Percentiles rank a stretch among this genome's conserved stretches.
These are phyloP conservation scores for Gracilinanus agilis DNA, from an alignment of 2,113 vertebrate species.

Conservation along the genomic window DNA sequence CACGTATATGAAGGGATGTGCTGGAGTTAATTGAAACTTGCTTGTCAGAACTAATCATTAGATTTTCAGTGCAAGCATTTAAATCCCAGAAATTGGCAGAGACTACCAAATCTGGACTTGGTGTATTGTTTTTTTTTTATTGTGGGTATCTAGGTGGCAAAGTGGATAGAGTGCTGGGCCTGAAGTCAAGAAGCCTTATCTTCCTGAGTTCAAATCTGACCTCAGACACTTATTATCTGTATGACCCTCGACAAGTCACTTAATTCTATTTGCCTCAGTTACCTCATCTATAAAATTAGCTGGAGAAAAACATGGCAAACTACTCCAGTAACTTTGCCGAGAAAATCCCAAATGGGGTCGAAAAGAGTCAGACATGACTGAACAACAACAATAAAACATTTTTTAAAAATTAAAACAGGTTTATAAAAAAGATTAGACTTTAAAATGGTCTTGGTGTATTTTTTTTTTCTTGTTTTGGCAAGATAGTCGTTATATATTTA, in stretches of 20 bases:
- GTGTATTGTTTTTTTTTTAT: not conserved
- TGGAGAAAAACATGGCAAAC: too few species aligned
- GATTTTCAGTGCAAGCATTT: not conserved
- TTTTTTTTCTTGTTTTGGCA: not conserved
- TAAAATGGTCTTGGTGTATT: not conserved
- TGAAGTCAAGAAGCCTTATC: too few species aligned
- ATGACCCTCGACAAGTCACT: too few species aligned
- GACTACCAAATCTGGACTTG: not conserved
- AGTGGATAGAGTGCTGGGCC: too few species aligned
- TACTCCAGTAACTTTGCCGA: too few species aligned
- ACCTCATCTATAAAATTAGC: too few species aligned
- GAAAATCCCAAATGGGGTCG: too few species aligned
- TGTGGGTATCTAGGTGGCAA: not conserved
- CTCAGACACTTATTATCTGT: too few species aligned
- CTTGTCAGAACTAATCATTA: not conserved
- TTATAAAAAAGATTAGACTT: not conserved
- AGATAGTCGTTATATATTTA: not conserved
- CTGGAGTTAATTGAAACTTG: not conserved
- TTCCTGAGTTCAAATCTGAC: too few species aligned
- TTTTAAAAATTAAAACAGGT: not conserved
- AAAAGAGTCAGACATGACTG: too few species aligned
- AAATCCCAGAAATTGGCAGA: not conserved
- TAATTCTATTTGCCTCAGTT: too few species aligned
- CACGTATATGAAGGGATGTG: not conserved
- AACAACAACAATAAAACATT: too few species aligned